Percentiles rank a stretch among this genome's conserved stretches.
Evolutionary conservation across 2,888 invertebrate species (phyloP).

Genomic region (Drosophila recens): DNA sequence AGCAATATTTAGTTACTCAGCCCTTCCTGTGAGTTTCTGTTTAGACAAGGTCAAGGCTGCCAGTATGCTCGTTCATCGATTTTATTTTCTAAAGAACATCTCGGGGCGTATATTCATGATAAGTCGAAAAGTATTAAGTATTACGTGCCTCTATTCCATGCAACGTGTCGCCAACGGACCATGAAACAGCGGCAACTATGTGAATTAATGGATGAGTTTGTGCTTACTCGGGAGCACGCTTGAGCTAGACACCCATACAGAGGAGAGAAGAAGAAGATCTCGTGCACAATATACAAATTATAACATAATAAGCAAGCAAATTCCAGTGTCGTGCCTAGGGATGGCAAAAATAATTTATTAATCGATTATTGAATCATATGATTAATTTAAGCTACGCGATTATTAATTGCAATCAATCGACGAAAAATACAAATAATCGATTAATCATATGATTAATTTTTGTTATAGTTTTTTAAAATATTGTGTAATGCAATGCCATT

Average conservation of each 20-base stretch:
- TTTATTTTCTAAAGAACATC: slow-evolving; percentile 30
- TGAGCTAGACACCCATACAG: not conserved
- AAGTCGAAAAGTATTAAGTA: slow-evolving; percentile 36
- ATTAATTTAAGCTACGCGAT: no score
- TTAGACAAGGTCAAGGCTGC: slow-evolving; percentile 41
- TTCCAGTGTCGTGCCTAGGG: slow-evolving; percentile 37
- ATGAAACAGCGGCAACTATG: slow-evolving; percentile 12
- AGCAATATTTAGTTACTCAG: not conserved
- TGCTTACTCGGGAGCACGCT: slow-evolving; percentile 10
- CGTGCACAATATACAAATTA: slow-evolving; percentile 35
- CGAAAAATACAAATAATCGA: no score
- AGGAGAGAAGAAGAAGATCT: slow-evolving; percentile 6
- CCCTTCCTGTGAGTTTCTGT: not conserved
- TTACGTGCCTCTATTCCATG: slow-evolving; percentile 56
- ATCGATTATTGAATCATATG: no score
- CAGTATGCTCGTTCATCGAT: slow-evolving; percentile 18
- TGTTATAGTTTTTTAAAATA: no score
- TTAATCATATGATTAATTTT: no score
- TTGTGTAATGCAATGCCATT: no score
- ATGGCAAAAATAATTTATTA: no score
- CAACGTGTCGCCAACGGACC: slow-evolving; percentile 20
- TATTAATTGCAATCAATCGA: no score
- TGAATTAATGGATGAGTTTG: slow-evolving; percentile 31
- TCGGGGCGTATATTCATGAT: slow-evolving; percentile 27
- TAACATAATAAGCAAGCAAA: slow-evolving; percentile 53